A percentile compares a stretch with the other conserved stretches of the same genome.
Conservation (phyloP, 2,113 vertebrate species). For the Catharus fuscescens region DNA sequence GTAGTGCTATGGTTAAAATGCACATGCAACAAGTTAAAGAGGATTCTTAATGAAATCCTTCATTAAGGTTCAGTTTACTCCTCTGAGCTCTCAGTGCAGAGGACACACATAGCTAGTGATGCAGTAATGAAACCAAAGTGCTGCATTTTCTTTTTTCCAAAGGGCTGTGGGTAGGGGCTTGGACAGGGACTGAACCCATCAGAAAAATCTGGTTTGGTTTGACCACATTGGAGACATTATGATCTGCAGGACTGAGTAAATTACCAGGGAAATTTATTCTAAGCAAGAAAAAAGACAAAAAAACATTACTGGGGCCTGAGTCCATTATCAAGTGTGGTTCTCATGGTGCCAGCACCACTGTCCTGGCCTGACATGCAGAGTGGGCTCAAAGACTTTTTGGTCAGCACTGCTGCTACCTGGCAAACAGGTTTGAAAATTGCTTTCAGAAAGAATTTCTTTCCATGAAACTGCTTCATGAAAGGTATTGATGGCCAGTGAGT, state of each 20-base stretch:
- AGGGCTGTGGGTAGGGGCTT: neutral
- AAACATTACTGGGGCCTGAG: neutral
- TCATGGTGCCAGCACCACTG: accelerated
- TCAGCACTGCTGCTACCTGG: neutral
- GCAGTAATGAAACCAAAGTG: neutral
- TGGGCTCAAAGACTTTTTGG: neutral
- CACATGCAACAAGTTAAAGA: neutral
- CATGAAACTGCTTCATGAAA: neutral
- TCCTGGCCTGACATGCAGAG: accelerated
- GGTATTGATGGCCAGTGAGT: neutral
- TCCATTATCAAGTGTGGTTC: accelerated
- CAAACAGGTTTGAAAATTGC: neutral
- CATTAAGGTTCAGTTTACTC: neutral
- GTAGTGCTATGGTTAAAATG: neutral
- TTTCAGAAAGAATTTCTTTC: neutral
- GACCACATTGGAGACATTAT: neutral
- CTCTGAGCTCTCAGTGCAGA: neutral
- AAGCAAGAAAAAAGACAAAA: neutral
- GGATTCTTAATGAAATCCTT: neutral
- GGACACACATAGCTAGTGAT: neutral
- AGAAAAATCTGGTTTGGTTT: neutral
- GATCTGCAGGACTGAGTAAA: neutral
- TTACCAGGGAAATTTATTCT: neutral
- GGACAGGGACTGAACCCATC: neutral
- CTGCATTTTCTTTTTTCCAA: slow-evolving; percentile 30